phyloP scores from a whole-genome alignment of 2,797 vertebrate species.

The Semotilus atromaculatus region DNA sequence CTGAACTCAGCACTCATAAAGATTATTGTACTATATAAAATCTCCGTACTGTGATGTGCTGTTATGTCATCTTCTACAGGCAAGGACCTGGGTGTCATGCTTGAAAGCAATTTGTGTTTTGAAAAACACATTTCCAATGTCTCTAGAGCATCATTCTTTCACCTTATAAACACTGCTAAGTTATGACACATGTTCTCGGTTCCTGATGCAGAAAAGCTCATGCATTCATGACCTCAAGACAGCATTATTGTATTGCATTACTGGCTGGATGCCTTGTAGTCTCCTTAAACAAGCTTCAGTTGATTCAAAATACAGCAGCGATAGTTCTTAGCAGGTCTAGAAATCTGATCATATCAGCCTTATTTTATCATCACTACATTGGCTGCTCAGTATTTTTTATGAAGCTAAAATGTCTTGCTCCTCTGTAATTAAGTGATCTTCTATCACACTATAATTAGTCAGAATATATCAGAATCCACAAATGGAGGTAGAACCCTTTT shows the following conservation, averaged over 20 bases:
- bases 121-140: slow-evolving; percentile 3
- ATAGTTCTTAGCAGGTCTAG: background rate
- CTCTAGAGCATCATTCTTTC: background rate
- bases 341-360: background rate
- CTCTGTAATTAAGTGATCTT: too few relatives aligned
- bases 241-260: background rate
- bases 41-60: background rate
- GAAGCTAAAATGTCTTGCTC: background rate
- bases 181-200: background rate
- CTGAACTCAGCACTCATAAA: background rate
- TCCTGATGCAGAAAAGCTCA: background rate
- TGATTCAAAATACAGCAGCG: slow-evolving; percentile 4
- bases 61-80: background rate
- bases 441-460: too few relatives aligned
- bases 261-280: background rate
- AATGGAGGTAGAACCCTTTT: too few relatives aligned
- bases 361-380: background rate
- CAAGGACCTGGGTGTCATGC: slow-evolving; percentile 6
- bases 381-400: background rate
- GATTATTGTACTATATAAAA: background rate
- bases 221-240: slow-evolving; percentile 22
- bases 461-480: too few relatives aligned
- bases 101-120: slow-evolving; percentile 1
- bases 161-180: background rate
- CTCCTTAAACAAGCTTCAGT: background rate